Percentiles rank a stretch among this genome's conserved stretches.
These are phyloP conservation scores for Caenorhabditis drosophilae DNA, from an alignment of 2,888 invertebrate species.

Conservation along the genomic window DNA sequence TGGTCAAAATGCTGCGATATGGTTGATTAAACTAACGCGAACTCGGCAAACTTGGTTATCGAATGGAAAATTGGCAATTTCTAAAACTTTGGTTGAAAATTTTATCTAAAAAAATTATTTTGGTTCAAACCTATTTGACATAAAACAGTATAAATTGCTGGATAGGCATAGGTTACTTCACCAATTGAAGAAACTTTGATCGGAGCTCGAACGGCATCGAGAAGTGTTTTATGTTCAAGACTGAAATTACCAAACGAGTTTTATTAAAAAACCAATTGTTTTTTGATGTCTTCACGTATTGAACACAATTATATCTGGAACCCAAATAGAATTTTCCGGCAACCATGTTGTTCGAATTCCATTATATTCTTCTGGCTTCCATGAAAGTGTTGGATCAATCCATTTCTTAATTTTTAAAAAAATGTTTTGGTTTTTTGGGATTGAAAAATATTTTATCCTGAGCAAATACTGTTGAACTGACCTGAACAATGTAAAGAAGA, in stretches of 20 bases:
- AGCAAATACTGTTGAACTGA: too few species aligned
- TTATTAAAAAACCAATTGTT: not conserved
- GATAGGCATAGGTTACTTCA: slow-evolving; percentile 54
- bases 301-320: slow-evolving; percentile 85
- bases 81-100: too few species aligned
- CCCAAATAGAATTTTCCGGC: slow-evolving; percentile 84
- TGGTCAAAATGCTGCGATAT: not conserved
- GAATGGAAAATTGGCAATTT: slow-evolving; percentile 58
- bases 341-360: slow-evolving; percentile 83
- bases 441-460: too few species aligned
- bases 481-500: slow-evolving; percentile 57
- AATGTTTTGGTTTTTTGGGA: not conserved
- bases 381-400: slow-evolving; percentile 83
- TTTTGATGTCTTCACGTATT: slow-evolving; percentile 80
- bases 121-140: slow-evolving; percentile 50
- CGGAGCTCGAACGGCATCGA: slow-evolving; percentile 53
- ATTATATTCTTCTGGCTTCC: slow-evolving; percentile 84
- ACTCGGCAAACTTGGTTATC: slow-evolving; percentile 58
- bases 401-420: slow-evolving; percentile 74
- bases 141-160: slow-evolving; percentile 58
- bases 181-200: slow-evolving; percentile 52
- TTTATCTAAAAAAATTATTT: not conserved
- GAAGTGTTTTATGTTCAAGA: slow-evolving; percentile 53
- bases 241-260: slow-evolving; percentile 36
- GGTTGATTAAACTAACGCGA: slow-evolving; percentile 29